These are phyloP conservation scores for Crossaster papposus DNA, from an alignment of 53 echinoderm and acorn worm genomes.

Conservation along the genomic window DNA sequence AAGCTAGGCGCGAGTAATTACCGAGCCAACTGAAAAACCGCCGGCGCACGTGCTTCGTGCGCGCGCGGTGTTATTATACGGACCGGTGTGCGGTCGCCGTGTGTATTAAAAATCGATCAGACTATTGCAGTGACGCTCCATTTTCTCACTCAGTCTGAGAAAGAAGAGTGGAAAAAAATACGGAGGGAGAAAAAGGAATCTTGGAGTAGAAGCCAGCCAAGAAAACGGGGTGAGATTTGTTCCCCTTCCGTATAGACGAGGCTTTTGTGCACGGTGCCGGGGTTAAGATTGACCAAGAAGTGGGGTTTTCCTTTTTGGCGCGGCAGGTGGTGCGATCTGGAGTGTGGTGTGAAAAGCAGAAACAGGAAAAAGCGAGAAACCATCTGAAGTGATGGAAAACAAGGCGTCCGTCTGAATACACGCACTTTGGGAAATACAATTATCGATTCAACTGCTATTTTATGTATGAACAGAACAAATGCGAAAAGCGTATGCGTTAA, in stretches of 20 bases:
- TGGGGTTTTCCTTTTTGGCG: slow-evolving; percentile 3
- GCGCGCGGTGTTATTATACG: slow-evolving; percentile 52
- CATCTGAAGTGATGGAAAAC: slow-evolving; percentile 33
- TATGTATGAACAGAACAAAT: slow-evolving; percentile 7
- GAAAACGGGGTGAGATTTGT: slow-evolving; percentile 13
- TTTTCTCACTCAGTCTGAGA: slow-evolving; percentile 53
- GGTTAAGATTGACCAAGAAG: slow-evolving; percentile 54
- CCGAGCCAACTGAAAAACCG: slow-evolving; percentile 48
- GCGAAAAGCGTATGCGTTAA: not conserved
- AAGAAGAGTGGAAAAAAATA: no score
- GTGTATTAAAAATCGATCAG: slow-evolving; percentile 64
- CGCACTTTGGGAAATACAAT: not conserved
- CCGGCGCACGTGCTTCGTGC: slow-evolving; percentile 53
- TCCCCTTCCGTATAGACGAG: slow-evolving; percentile 1
- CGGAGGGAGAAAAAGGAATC: slow-evolving; percentile 22
- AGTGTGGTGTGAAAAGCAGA: not conserved
- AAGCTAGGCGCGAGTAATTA: slow-evolving; percentile 51
- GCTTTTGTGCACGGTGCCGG: slow-evolving; percentile 34
- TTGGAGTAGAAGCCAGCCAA: not conserved
- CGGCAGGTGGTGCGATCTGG: slow-evolving; percentile 38
- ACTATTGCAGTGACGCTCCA: slow-evolving; percentile 60
- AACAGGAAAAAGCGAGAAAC: slow-evolving; percentile 37
- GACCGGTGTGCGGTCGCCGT: slow-evolving; percentile 59
- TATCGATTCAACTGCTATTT: slow-evolving; percentile 33
- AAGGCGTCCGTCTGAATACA: slow-evolving; percentile 28